Base-by-base conservation (phyloP, 2,797 vertebrate species). In the Sebastes vulpes region DNA sequence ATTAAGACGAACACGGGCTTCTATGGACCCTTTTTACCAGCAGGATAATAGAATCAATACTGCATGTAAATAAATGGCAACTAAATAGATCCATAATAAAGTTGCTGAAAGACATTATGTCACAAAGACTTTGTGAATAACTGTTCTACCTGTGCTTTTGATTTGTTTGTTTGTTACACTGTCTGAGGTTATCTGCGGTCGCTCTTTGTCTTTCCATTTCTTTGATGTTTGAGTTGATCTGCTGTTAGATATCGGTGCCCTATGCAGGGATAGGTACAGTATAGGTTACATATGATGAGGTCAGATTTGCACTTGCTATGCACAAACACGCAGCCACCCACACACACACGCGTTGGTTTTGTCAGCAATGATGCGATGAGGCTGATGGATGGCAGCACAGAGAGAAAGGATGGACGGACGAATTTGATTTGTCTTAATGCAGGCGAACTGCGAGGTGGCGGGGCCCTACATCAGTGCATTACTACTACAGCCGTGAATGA, bases 381-480 rank as follows among this genome's bases (percentile, higher is more conserved):
- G 71, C 89, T 95, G 96, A 96, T 94, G 93, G 94, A 96, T 95
- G 92, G 89, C 79, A 54, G 85, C 72, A 81, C 58, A 84, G 74
- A 78, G 80, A 88, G 72, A 85, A 89, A 84, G 79, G 82, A 92
- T 79, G 80, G 91, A 93, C 84, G 61, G 87, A 90, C 84, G 89
- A 95, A 96, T 96, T 95, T 90, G 90, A 96, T 96, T 96, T 95
- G 92, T 93, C 90, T 80, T 86, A 90, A 93, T 85, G 82, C 85
- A 79, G 81, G 60, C 57, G 53, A 72, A 54, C 48, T 67, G 56
- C 4, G 48, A 72, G 78, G 76, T 79, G 75, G 59, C 26, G 50
- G 77, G 71, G 70, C 59, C 63, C 71, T 11, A 26, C 77, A 77
- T 83, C 83, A 75, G 73, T 81, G 71, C 83, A 61, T 87, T 63